Percentiles rank a stretch among this genome's conserved stretches.
Evolutionary conservation across 2,888 invertebrate species (phyloP).

Genomic region (Coleophora flavipennella): DNA sequence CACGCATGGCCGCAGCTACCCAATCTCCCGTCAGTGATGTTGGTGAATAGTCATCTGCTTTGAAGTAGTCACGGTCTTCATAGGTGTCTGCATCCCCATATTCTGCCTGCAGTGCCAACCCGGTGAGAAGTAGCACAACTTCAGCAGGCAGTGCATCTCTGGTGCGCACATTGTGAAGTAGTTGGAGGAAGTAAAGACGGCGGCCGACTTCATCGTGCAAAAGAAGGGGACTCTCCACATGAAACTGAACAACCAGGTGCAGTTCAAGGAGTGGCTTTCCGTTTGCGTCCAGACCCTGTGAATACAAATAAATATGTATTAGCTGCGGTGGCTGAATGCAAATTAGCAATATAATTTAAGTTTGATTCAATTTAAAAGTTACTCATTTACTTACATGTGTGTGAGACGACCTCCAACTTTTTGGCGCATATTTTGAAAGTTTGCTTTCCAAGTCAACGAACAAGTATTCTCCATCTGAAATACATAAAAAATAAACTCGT

Average conservation of each 20-base stretch:
- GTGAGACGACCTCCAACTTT: slow-evolving; percentile 95
- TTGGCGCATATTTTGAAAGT: slow-evolving; percentile 96
- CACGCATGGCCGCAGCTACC: slow-evolving; percentile 76
- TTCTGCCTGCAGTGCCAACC: slow-evolving; percentile 93
- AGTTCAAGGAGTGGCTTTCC: slow-evolving; percentile 91
- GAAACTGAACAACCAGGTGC: slow-evolving; percentile 93
- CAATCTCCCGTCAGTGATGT: slow-evolving; percentile 74
- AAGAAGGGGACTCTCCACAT: slow-evolving; percentile 92
- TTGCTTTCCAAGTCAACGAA: slow-evolving; percentile 96
- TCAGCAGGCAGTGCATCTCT: slow-evolving; percentile 75
- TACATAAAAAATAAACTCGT: slow-evolving; percentile 19
- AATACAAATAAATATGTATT: slow-evolving; percentile 17
- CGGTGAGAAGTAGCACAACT: slow-evolving; percentile 85
- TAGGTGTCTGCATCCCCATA: slow-evolving; percentile 80
- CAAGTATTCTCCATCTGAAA: slow-evolving; percentile 94
- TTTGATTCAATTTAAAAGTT: not conserved
- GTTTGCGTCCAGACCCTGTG: slow-evolving; percentile 89
- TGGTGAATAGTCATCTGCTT: slow-evolving; percentile 89
- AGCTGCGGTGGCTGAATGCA: not conserved
- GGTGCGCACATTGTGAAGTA: slow-evolving; percentile 88
- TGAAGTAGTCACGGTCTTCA: slow-evolving; percentile 74
- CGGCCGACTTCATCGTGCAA: slow-evolving; percentile 92
- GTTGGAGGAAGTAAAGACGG: slow-evolving; percentile 95
- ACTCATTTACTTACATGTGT: slow-evolving; percentile 80
- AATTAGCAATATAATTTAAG: slow-evolving; percentile 1